Conservation (phyloP, 2,888 invertebrate species). For the Sesia apiformis region DNA sequence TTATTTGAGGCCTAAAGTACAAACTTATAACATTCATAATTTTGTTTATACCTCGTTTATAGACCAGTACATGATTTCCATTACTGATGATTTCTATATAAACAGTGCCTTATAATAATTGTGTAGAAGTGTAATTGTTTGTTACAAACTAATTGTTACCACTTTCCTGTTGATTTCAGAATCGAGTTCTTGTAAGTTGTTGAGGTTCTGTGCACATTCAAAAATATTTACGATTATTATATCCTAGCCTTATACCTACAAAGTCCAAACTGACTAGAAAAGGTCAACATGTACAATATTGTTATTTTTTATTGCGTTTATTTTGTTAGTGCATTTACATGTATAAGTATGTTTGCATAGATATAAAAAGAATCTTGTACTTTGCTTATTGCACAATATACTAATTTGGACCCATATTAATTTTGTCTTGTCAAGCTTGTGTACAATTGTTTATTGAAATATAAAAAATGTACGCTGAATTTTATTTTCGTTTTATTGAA, state of each 20-base stretch:
- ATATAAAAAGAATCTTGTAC: constrained; percentile 21
- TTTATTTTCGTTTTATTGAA: neutral
- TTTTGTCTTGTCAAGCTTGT: constrained; percentile 49
- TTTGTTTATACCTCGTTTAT: neutral
- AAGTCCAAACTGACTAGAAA: neutral
- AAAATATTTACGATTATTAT: neutral
- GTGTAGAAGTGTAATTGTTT: constrained; percentile 15
- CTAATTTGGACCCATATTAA: constrained; percentile 36
- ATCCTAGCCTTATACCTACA: neutral
- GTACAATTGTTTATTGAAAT: constrained; percentile 31
- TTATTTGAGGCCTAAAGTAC: neutral
- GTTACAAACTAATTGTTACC: constrained; percentile 9
- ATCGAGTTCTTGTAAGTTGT: neutral
- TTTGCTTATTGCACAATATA: constrained; percentile 54
- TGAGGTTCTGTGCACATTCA: neutral
- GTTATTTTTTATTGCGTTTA: neutral
- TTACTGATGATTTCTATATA: constrained; percentile 18
- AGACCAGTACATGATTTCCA: constrained; percentile 2
- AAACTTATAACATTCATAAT: neutral
- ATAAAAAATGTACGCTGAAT: neutral
- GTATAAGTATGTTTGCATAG: constrained; percentile 21
- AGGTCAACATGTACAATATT: neutral
- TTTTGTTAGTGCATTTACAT: constrained; percentile 36
- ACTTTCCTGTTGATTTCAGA: constrained; percentile 3
- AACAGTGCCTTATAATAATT: constrained; percentile 42